Conservation (phyloP, 2,888 invertebrate species). For the Argyresthia goedartella region DNA sequence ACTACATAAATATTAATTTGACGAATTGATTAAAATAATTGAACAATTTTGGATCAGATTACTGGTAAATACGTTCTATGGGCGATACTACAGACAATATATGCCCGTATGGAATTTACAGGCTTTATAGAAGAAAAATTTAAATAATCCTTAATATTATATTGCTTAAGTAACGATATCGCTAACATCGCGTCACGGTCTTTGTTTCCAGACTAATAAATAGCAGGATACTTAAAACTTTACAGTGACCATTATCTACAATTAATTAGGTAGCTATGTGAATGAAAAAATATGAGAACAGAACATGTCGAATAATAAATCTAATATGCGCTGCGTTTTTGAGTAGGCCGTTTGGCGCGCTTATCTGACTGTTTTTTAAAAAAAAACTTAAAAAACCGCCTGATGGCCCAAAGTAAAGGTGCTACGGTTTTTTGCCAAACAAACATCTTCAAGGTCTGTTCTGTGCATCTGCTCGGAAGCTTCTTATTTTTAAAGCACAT, state of each 20-base stretch:
- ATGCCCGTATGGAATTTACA: too few species aligned
- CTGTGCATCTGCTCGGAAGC: conserved; percentile 58
- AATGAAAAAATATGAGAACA: not conserved
- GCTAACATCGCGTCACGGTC: not conserved
- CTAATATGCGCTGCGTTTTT: not conserved
- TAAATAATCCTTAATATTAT: too few species aligned
- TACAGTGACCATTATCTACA: not conserved
- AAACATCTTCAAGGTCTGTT: conserved; percentile 55
- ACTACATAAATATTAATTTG: too few species aligned
- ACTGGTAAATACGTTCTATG: too few species aligned
- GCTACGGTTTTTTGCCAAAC: conserved; percentile 41
- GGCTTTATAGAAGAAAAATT: too few species aligned
- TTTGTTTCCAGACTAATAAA: not conserved
- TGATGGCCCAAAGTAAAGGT: conserved; percentile 43
- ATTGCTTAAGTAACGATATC: too few species aligned
- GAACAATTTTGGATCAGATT: too few species aligned
- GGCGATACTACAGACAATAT: too few species aligned
- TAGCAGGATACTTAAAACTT: not conserved
- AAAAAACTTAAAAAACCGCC: conserved; percentile 12
- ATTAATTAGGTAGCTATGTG: not conserved
- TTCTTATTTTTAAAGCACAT: conserved; percentile 51
- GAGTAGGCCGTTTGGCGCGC: not conserved
- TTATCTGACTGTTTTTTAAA: not conserved
- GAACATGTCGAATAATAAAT: not conserved
- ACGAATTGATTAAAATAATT: too few species aligned